phyloP scores from a whole-genome alignment of 1,140 invertebrate species.

The Drosophila nasuta region DNA sequence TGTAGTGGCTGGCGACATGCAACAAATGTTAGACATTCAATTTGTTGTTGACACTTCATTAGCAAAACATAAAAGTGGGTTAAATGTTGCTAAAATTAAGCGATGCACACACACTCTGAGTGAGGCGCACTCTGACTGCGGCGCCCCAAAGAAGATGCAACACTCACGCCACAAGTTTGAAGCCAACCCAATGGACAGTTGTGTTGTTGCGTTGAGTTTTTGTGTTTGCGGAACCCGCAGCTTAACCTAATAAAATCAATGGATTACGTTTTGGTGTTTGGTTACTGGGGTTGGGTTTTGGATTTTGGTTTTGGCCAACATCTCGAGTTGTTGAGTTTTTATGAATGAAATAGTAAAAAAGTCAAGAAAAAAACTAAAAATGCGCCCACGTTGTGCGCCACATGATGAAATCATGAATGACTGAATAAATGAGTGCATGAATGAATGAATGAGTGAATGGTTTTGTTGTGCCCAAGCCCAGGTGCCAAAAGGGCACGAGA shows the following conservation, averaged over 20 bases:
- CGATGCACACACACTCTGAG: constrained; percentile 46
- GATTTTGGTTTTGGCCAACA: constrained; percentile 27
- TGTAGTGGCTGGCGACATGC: constrained; percentile 71
- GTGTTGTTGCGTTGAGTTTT: not conserved
- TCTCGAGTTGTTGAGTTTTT: constrained; percentile 46
- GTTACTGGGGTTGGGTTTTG: constrained; percentile 43
- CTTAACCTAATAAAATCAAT: constrained; percentile 79
- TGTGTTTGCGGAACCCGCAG: constrained; percentile 25
- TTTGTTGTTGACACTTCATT: constrained; percentile 83
- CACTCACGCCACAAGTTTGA: constrained; percentile 16
- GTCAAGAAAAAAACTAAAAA: constrained; percentile 39
- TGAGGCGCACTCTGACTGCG: not conserved
- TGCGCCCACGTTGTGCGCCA: constrained; percentile 61
- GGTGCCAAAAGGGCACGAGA: constrained; percentile 77
- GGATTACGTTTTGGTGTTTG: constrained; percentile 48
- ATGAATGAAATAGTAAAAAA: constrained; percentile 68
- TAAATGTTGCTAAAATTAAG: constrained; percentile 82
- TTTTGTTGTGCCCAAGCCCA: constrained; percentile 44
- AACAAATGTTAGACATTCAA: constrained; percentile 83
- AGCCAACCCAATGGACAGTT: constrained; percentile 4
- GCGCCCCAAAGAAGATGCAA: constrained; percentile 47
- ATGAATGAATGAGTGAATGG: constrained; percentile 12
- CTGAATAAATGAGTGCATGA: constrained; percentile 18
- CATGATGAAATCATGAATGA: constrained; percentile 78
- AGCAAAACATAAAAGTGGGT: constrained; percentile 76